Evolutionary conservation across 2,797 vertebrate genomes (phyloP).

Genomic region (Sebastes trivittatus): DNA sequence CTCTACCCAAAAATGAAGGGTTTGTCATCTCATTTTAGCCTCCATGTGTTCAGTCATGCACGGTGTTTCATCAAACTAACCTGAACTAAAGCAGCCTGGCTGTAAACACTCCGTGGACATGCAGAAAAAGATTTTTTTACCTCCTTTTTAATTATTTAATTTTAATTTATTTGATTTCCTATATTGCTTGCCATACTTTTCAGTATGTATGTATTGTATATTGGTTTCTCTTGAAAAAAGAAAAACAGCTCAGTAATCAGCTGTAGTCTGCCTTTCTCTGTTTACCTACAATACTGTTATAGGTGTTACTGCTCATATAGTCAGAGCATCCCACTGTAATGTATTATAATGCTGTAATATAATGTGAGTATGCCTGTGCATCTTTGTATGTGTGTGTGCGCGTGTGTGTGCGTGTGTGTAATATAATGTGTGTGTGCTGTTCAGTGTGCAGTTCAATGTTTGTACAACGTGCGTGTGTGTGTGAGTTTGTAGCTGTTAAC

Average conservation of each 20-base stretch:
- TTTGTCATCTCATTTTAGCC: neutral
- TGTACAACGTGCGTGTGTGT: constrained; percentile 72
- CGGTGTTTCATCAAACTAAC: constrained; percentile 14
- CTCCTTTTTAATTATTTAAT: constrained; percentile 2
- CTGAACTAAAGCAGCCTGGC: neutral
- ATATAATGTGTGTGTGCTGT: constrained; percentile 59
- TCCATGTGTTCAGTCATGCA: neutral
- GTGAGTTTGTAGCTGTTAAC: constrained; percentile 76
- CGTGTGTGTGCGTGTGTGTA: constrained; percentile 42
- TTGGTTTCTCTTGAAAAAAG: constrained; percentile 49
- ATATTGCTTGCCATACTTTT: constrained; percentile 57
- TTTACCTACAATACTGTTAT: constrained; percentile 67
- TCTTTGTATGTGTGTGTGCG: constrained; percentile 26
- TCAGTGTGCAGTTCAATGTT: constrained; percentile 76
- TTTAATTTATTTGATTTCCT: constrained; percentile 32
- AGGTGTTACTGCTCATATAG: constrained; percentile 60
- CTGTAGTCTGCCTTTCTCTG: constrained; percentile 64
- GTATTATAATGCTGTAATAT: constrained; percentile 73
- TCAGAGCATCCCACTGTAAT: constrained; percentile 64
- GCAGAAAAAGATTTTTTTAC: neutral
- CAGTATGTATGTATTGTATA: constrained; percentile 56
- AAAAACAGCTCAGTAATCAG: constrained; percentile 50
- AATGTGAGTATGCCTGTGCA: constrained; percentile 57
- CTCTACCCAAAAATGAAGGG: neutral
- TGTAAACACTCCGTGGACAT: neutral